phyloP scores from a whole-genome alignment of 2,888 invertebrate genomes.

The Leucophenga maculata region DNA sequence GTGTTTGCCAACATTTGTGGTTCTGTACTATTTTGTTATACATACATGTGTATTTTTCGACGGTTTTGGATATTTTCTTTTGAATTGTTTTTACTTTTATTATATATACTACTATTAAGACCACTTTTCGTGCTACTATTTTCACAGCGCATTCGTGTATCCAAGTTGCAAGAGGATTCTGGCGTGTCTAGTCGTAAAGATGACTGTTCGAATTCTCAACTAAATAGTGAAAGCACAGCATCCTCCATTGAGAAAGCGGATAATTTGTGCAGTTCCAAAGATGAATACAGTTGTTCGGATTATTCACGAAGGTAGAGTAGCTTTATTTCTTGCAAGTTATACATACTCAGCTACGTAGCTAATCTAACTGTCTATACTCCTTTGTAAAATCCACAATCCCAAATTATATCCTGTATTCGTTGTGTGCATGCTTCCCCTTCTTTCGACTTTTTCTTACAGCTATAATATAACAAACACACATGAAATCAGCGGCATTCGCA shows the following conservation, averaged over 20 bases:
- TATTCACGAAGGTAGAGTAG: constrained; percentile 73
- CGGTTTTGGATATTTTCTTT: too few species aligned
- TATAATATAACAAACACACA: constrained; percentile 68
- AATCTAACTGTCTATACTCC: background rate
- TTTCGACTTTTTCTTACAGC: constrained; percentile 43
- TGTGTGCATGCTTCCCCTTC: background rate
- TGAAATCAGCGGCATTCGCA: constrained; percentile 68
- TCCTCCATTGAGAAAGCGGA: constrained; percentile 72
- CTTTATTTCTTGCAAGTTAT: background rate
- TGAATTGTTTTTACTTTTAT: too few species aligned
- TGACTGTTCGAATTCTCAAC: constrained; percentile 73
- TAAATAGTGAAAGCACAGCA: constrained; percentile 73
- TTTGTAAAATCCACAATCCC: too few species aligned
- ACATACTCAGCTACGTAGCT: background rate
- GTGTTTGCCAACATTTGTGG: constrained; percentile 34
- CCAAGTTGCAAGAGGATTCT: constrained; percentile 66
- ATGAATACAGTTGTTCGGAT: constrained; percentile 70
- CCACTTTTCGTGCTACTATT: background rate
- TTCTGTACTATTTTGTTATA: constrained; percentile 26
- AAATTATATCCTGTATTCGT: too few species aligned
- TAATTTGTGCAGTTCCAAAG: constrained; percentile 67
- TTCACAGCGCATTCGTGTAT: constrained; percentile 58
- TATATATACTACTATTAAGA: background rate
- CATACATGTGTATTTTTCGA: constrained; percentile 11
- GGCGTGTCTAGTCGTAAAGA: constrained; percentile 75